Percentiles rank a stretch among this genome's conserved stretches.
These are phyloP conservation scores for Clusia tigrina DNA, from an alignment of 2,888 invertebrate species.

Conservation along the genomic window DNA sequence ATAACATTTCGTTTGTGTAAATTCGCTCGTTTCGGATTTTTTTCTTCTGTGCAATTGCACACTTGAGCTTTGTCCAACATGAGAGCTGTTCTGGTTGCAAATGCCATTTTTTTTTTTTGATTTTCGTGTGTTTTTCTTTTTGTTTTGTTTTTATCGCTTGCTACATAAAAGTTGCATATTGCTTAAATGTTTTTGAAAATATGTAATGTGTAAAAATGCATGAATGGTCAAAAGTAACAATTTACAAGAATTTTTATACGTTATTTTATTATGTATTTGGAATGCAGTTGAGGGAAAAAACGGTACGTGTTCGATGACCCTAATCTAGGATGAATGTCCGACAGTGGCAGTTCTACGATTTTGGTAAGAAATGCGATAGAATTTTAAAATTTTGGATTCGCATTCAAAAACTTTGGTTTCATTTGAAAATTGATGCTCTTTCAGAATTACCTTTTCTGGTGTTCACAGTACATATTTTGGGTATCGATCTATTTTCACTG, in stretches of 20 bases:
- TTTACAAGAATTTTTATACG: neutral
- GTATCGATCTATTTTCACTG: no score
- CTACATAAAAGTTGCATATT: neutral
- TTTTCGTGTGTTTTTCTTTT: neutral
- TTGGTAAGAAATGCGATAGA: no score
- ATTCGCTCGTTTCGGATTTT: neutral
- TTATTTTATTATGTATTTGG: neutral
- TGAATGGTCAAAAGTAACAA: constrained; percentile 1
- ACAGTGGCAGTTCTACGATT: no score
- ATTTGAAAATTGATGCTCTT: no score
- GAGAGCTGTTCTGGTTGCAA: neutral
- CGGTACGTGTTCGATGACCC: no score
- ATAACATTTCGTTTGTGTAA: neutral
- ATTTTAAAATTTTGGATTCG: no score
- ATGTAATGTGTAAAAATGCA: neutral
- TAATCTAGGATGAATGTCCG: no score
- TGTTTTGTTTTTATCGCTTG: neutral
- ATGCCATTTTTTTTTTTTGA: neutral
- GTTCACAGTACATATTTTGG: no score
- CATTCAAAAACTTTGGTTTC: no score
- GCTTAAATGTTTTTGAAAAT: neutral
- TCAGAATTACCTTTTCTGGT: no score
- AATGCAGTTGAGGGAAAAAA: neutral
- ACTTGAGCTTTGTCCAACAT: constrained; percentile 2
- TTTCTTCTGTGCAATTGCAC: constrained; percentile 4